phyloP scores from a whole-genome alignment of 1,140 invertebrate genomes.

The Ylistrum balloti region DNA sequence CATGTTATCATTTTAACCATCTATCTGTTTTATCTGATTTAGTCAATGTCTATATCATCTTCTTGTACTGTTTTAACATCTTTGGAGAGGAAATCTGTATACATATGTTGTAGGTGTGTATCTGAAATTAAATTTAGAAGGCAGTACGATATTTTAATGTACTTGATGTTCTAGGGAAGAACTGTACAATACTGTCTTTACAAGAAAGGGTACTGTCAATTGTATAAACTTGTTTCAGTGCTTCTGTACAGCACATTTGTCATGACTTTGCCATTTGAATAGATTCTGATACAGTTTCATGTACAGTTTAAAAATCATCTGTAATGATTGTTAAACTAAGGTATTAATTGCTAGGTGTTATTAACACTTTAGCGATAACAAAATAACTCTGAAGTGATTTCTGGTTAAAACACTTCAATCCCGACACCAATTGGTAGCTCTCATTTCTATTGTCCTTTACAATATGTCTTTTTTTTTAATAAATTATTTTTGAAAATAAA shows the following conservation, averaged over 20 bases:
- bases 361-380: background rate
- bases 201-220: no score
- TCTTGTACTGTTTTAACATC: background rate
- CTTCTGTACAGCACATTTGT: background rate
- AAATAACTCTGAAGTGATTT: background rate
- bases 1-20: no score
- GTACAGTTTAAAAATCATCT: background rate
- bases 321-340: background rate
- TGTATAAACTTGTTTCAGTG: background rate
- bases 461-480: constrained; percentile 8
- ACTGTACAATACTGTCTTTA: no score
- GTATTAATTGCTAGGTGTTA: background rate
- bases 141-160: background rate
- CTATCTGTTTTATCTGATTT: background rate
- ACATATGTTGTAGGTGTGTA: background rate
- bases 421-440: background rate
- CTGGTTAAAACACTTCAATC: background rate
- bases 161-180: no score
- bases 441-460: constrained; percentile 17
- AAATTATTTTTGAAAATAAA: constrained; percentile 37
- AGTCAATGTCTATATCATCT: no score
- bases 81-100: constrained; percentile 1
- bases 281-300: background rate
- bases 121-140: background rate
- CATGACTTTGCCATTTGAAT: no score